phyloP scores from a whole-genome alignment of 2,113 vertebrate genomes.

The Dasyornis broadbenti region DNA sequence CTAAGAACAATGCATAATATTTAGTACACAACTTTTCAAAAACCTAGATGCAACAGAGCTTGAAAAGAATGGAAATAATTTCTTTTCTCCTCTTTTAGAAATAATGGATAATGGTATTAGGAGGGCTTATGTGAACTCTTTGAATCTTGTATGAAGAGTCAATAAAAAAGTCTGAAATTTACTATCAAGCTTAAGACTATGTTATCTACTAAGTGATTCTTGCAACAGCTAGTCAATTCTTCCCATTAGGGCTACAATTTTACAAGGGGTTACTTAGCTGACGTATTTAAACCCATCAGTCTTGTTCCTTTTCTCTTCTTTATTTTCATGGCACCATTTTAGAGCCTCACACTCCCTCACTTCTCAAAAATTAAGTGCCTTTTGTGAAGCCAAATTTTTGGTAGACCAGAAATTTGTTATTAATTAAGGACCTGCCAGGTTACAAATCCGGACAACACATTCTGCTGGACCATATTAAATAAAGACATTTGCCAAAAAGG shows the following conservation, averaged over 20 bases:
- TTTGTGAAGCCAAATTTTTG: background rate
- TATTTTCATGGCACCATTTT: background rate
- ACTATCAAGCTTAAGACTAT: background rate
- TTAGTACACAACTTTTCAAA: background rate
- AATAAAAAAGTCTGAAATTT: background rate
- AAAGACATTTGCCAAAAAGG: conserved; percentile 17
- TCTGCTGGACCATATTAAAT: background rate
- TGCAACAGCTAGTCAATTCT: background rate
- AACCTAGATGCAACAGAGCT: background rate
- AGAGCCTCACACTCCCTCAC: background rate
- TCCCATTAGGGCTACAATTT: background rate
- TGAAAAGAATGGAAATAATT: background rate
- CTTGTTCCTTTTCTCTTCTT: background rate
- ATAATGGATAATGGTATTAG: background rate
- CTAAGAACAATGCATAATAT: background rate
- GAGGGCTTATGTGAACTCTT: background rate
- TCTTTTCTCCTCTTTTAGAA: background rate
- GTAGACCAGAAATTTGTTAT: background rate
- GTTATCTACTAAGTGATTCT: background rate
- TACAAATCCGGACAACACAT: background rate
- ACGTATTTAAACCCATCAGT: background rate
- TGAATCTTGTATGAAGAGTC: background rate
- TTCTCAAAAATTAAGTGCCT: background rate
- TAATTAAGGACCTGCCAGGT: background rate
- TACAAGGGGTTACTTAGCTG: background rate